Evolutionary conservation across 2,113 vertebrate genomes (phyloP).

Genomic region (Cinclus cinclus): DNA sequence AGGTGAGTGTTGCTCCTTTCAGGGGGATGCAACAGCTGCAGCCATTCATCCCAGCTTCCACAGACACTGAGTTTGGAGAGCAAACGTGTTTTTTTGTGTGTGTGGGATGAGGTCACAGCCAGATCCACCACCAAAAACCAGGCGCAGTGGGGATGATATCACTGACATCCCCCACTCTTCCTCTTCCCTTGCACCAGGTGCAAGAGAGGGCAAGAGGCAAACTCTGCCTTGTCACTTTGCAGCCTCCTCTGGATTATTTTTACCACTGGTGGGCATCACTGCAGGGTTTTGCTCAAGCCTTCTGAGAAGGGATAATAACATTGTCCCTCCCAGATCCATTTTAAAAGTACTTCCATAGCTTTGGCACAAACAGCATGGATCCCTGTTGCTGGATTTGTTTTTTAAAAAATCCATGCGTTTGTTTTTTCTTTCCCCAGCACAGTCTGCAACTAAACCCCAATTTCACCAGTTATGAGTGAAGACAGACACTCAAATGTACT

Average conservation of each 20-base stretch:
- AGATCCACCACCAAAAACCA: not conserved
- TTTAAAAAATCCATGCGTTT: rapidly evolving
- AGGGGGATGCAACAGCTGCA: not conserved
- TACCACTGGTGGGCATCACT: not conserved
- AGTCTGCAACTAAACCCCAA: not conserved
- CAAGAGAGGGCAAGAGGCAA: not conserved
- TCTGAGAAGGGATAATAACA: not conserved
- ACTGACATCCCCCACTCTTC: not conserved
- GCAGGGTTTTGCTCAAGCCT: not conserved
- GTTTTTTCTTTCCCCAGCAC: not conserved
- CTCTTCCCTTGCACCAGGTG: not conserved
- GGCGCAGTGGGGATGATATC: rapidly evolving
- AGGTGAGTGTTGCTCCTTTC: rapidly evolving
- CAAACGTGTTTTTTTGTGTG: not conserved
- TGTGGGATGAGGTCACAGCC: not conserved
- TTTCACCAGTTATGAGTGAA: not conserved
- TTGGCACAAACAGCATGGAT: not conserved
- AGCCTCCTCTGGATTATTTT: not conserved
- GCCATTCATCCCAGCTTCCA: rapidly evolving
- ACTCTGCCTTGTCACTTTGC: not conserved
- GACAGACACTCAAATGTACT: not conserved
- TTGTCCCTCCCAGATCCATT: too few relatives aligned
- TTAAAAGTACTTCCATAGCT: not conserved
- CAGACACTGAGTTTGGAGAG: not conserved
- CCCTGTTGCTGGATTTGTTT: not conserved